These are phyloP conservation scores for Misgurnus mizolepis DNA, from an alignment of 2,113 vertebrate genomes.

Conservation along the genomic window DNA sequence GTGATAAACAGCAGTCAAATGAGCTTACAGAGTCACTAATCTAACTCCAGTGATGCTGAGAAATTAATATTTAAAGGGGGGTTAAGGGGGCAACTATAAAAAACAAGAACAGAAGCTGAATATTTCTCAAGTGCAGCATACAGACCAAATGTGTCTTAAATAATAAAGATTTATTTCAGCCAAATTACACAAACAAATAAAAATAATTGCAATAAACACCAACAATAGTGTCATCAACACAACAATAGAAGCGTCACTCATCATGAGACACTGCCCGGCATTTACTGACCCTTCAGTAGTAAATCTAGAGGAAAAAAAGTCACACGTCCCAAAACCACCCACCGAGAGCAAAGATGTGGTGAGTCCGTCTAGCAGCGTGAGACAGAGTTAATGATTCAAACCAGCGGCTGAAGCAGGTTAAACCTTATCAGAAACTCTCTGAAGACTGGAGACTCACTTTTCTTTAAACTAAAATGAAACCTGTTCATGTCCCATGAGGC, in stretches of 20 bases:
- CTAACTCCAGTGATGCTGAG: constrained; percentile 40
- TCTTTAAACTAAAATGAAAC: too few relatives aligned
- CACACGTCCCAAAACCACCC: constrained; percentile 55
- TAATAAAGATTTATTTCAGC: constrained; percentile 31
- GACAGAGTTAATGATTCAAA: constrained; percentile 71
- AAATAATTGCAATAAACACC: constrained; percentile 41
- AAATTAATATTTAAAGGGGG: not conserved
- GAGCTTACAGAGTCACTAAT: constrained; percentile 48
- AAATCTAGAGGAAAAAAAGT: constrained; percentile 34
- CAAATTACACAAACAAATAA: constrained; percentile 6
- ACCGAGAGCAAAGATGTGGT: not conserved
- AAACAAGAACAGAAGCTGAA: constrained; percentile 25
- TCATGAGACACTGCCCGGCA: not conserved
- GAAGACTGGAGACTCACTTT: not conserved
- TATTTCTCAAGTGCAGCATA: constrained; percentile 30
- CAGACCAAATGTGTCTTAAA: constrained; percentile 21
- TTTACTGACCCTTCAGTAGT: constrained; percentile 4
- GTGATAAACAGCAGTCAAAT: constrained; percentile 50
- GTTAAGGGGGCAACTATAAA: not conserved
- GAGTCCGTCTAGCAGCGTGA: constrained; percentile 54
- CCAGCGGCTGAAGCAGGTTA: constrained; percentile 40
- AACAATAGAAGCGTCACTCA: constrained; percentile 48
- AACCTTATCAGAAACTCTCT: constrained; percentile 11
- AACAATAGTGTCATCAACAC: constrained; percentile 40
- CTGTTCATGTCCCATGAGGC: constrained; percentile 32